Evolutionary conservation across 2,888 invertebrate species (phyloP).

Genomic region (Acronicta alni): DNA sequence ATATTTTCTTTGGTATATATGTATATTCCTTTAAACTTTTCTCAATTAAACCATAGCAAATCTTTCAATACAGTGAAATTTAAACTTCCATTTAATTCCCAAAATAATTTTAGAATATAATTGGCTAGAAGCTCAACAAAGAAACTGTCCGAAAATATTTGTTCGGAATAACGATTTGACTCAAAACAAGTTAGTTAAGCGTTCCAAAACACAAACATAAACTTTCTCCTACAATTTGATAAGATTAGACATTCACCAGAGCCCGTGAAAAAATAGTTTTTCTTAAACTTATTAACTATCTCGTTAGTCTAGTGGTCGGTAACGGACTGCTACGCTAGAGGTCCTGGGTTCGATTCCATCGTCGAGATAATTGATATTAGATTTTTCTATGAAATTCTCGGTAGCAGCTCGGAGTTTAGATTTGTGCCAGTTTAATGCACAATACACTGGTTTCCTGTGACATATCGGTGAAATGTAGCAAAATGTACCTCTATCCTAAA

Average conservation of each 20-base stretch:
- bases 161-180: neutral
- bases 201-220: constrained; percentile 25
- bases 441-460: too few species aligned
- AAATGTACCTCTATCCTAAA: too few species aligned
- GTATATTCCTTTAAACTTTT: neutral
- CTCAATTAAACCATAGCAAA: neutral
- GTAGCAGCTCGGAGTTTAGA: too few species aligned
- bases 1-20: too few species aligned
- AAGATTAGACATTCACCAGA: constrained; percentile 23
- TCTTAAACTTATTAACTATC: constrained; percentile 34
- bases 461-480: too few species aligned
- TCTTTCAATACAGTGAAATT: neutral
- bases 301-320: too few species aligned
- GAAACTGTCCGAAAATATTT: constrained; percentile 7
- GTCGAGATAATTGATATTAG: too few species aligned
- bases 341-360: too few species aligned
- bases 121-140: neutral
- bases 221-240: constrained; percentile 44
- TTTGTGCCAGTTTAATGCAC: too few species aligned
- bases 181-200: constrained; percentile 2
- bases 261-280: constrained; percentile 11
- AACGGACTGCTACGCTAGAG: too few species aligned
- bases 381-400: too few species aligned
- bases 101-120: neutral
- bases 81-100: neutral